Base-by-base conservation (phyloP, 2,113 vertebrate genomes). In the Sylvilagus bachmani region DNA sequence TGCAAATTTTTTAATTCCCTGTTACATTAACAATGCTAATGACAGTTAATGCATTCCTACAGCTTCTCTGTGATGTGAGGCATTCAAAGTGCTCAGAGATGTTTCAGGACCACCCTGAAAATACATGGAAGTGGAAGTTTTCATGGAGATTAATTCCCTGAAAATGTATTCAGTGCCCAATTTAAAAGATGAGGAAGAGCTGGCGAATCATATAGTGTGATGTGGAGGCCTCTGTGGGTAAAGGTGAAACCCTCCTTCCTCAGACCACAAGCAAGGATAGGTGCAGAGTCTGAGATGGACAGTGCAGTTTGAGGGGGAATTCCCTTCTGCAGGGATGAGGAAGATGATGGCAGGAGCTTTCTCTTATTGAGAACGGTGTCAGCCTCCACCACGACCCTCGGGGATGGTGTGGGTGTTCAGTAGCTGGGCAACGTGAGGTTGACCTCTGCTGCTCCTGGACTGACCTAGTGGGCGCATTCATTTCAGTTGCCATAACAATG, bases 1-100 rank as follows among this genome's bases (percentile, higher is more conserved):
- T 85, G 89, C 91, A 94, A 91, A 93, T 88, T 49, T 80, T 19
- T 27, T 58, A 83, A 78, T 77, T 91, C 55, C 74, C 38, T 82
- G 24, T 80, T 79, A 22, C 36, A 62, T 95, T 94, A 95, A 93
- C 95, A 90, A 90, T 95, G 90, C 94, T 93, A 95, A 95, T 82
- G 73, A 93, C 38, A 66, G 88, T 31, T 75, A 73, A 90, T 89
- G 81, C 38, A 55, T 92, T 90, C 77, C 55, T 58, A 19, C 55
- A 70, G 67, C 81, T 79, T 82, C 67, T 17, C 6, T 71, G 33
- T 10, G 74, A 86, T 78, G 58, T 55, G 36, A 2, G 85, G 66
- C 12, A 83, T 73, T 79, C 87, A 17, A 11, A 67, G 36, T 2
- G 8, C 89, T 93, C 6, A 77, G 91, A 81, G 66, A 29, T 58